A percentile compares a stretch with the other conserved stretches of the same genome.
These are phyloP conservation scores for Apotomis capreana DNA, from an alignment of 2,888 invertebrate genomes.

Conservation along the genomic window DNA sequence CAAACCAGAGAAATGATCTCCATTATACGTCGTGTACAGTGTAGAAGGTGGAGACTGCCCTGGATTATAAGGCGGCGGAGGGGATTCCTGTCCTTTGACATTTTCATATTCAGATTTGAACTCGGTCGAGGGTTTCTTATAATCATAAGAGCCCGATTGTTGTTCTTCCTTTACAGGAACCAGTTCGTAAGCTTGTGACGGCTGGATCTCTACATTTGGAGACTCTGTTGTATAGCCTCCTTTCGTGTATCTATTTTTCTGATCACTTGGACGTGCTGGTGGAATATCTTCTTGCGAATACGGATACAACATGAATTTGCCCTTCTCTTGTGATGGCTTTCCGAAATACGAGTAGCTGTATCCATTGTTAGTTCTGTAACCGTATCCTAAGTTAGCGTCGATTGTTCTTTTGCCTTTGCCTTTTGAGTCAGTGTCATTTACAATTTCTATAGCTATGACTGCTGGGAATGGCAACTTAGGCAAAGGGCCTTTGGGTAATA, in stretches of 20 bases:
- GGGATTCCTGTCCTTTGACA: conserved; percentile 56
- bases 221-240: conserved; percentile 50
- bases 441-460: conserved; percentile 85
- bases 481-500: conserved; percentile 43
- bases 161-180: conserved; percentile 70
- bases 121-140: conserved; percentile 63
- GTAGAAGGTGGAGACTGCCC: conserved; percentile 59
- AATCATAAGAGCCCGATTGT: conserved; percentile 60
- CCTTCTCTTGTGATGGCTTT: conserved; percentile 72
- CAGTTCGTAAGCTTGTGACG: conserved; percentile 82
- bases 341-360: conserved; percentile 80
- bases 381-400: conserved; percentile 88
- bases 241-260: conserved; percentile 48
- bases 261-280: conserved; percentile 49
- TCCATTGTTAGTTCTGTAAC: conserved; percentile 81
- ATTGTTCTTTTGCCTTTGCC: conserved; percentile 87
- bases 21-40: conserved; percentile 77
- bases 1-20: conserved; percentile 72
- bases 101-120: conserved; percentile 61
- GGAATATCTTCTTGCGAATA: conserved; percentile 87
- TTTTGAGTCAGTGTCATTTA: conserved; percentile 81
- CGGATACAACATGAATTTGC: conserved; percentile 86
- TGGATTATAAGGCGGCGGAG: conserved; percentile 52
- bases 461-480: conserved; percentile 72
- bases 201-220: conserved; percentile 81